phyloP scores from a whole-genome alignment of 2,113 vertebrate species.

The Setophaga coronata region DNA sequence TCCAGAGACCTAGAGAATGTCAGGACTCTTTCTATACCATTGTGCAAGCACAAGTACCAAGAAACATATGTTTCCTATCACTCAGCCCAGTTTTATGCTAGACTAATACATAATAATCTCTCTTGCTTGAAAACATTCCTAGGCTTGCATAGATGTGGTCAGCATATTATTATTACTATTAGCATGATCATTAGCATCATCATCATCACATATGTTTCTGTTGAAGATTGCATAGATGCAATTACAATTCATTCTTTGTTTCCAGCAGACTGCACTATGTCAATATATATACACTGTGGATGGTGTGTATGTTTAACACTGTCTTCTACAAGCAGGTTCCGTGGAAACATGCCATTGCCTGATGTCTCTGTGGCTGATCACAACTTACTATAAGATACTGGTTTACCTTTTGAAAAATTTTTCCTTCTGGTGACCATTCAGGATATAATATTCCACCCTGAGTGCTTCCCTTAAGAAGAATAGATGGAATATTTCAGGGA shows the following conservation, averaged over 20 bases:
- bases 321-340: neutral
- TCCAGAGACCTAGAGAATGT: conserved; percentile 65
- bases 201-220: neutral
- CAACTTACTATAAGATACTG: neutral
- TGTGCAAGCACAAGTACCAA: conserved; percentile 49
- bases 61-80: conserved; percentile 75
- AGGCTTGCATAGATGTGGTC: neutral
- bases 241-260: neutral
- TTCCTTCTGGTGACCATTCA: neutral
- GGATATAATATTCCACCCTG: neutral
- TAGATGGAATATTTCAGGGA: neutral
- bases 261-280: neutral
- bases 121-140: neutral
- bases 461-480: neutral
- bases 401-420: neutral
- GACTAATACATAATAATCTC: neutral
- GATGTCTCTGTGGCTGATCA: neutral
- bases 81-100: conserved; percentile 5
- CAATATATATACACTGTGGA: neutral
- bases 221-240: neutral
- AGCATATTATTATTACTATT: neutral
- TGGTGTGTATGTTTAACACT: neutral
- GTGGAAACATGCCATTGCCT: neutral
- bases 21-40: conserved; percentile 52
- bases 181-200: neutral